Conservation (phyloP, 2,113 vertebrate species). For the Xenus cinereus region DNA sequence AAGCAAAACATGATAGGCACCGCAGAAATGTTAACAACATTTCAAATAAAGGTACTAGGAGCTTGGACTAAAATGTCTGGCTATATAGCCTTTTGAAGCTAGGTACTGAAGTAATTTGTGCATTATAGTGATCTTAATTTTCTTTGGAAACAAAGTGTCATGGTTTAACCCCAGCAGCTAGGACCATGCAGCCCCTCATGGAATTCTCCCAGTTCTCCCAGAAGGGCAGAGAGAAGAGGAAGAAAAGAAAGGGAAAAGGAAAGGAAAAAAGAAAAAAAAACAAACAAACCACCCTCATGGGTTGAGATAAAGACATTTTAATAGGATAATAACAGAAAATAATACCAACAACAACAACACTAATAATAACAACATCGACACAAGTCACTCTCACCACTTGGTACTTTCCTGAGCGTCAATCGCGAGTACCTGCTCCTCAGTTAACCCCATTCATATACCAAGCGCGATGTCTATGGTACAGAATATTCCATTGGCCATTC, state of each 20-base stretch:
- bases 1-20: background rate
- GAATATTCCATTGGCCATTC: background rate
- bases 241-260: background rate
- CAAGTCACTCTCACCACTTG: background rate
- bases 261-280: background rate
- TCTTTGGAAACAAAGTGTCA: background rate
- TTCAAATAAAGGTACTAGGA: background rate
- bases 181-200: background rate
- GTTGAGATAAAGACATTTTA: background rate
- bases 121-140: slow-evolving; percentile 29
- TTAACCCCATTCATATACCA: background rate
- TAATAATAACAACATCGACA: background rate
- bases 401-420: background rate
- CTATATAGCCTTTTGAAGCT: slow-evolving; percentile 12
- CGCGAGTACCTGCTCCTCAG: background rate
- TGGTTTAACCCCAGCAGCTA: background rate
- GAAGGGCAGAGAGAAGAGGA: background rate
- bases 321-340: background rate
- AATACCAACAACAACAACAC: background rate
- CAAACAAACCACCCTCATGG: background rate
- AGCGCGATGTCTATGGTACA: background rate
- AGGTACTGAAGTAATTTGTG: slow-evolving; percentile 15
- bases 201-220: background rate
- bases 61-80: background rate
- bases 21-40: background rate